Conservation (phyloP, 2,888 invertebrate species). For the Exocentrus adspersus region DNA sequence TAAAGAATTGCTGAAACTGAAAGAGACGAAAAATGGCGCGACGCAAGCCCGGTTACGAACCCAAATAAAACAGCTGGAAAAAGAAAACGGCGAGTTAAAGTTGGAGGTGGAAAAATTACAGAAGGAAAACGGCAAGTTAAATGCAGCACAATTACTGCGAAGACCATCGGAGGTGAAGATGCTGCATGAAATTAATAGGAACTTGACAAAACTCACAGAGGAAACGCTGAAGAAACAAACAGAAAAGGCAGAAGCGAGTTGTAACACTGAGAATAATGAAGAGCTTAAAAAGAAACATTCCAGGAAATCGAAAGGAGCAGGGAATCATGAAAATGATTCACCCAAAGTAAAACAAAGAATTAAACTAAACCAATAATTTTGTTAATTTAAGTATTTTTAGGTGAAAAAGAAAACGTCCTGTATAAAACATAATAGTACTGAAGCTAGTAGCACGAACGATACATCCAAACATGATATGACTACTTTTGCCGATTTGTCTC, state of each 20-base stretch:
- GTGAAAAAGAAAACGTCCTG: constrained; percentile 12
- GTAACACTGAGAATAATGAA: not conserved
- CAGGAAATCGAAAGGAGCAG: constrained; percentile 26
- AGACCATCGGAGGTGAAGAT: constrained; percentile 75
- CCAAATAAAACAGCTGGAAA: constrained; percentile 77
- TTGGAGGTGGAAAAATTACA: constrained; percentile 74
- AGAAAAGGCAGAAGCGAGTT: constrained; percentile 23
- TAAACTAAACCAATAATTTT: no score
- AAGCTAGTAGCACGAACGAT: not conserved
- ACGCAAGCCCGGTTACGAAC: constrained; percentile 78
- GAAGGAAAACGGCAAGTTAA: constrained; percentile 73
- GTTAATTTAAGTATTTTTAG: constrained; percentile 4
- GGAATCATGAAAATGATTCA: constrained; percentile 19
- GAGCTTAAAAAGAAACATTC: constrained; percentile 17
- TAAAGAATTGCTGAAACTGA: constrained; percentile 75
- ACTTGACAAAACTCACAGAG: constrained; percentile 62
- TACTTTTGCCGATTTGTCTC: constrained; percentile 39
- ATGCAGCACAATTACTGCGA: constrained; percentile 68
- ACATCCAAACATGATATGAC: constrained; percentile 30
- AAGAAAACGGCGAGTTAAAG: constrained; percentile 73
- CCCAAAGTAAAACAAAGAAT: constrained; percentile 33
- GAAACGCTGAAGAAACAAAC: constrained; percentile 49
- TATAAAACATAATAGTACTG: not conserved
- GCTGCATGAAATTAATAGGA: constrained; percentile 79
- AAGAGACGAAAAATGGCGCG: constrained; percentile 78